Base-by-base conservation (phyloP, 1,140 invertebrate genomes). In the Solenopsis invicta region DNA sequence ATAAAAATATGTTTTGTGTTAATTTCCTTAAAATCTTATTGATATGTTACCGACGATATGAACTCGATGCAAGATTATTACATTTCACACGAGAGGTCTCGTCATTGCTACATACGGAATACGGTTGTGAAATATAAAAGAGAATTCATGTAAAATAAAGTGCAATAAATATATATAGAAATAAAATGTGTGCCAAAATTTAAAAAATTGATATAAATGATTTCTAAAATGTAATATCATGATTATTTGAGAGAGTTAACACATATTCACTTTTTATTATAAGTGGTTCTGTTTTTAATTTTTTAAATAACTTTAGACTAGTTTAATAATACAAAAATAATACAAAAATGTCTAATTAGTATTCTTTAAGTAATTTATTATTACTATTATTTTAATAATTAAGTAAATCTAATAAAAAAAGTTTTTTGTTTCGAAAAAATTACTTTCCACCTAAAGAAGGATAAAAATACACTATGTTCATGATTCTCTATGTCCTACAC, bases 41-140 rank as follows among this genome's bases (percentile, higher is more conserved):
- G 2, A 48, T 41, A 80, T 0, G 16, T 66, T 66, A 78, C 45
- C 76, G 76, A 66, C 76, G 9, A 24, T n/a, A 29, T 78, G 12
- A 37, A 50, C 16, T 34, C 6, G 13, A 48, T 66, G n/a, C 18
- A 9, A 8, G 50, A 24, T 69, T 80, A 41, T 21, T 41, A n/a
- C 45, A 16, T 29, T 62, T 64, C 9, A 34, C 45, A 80, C 48
- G 29, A 80, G 62, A 80, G 29, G 77, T 54, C 77, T 69, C 62
- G 12, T 66, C 45, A 9, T 37, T 52, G 5, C 16, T 52, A 13
- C 16, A 78, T 37, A 29, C 4, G 2, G 8, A 21, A 78, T 37
- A 29, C 4, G 2, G 8, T 34, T 50, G 8, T 41, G 13, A 18
- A 80, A 37, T 50, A 37, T 80, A 3, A 52, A 52, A 41, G 6